A percentile compares a stretch with the other conserved stretches of the same genome.
These are phyloP conservation scores for Mycetomoellerius zeteki DNA, from an alignment of 1,140 invertebrate genomes.

Conservation along the genomic window DNA sequence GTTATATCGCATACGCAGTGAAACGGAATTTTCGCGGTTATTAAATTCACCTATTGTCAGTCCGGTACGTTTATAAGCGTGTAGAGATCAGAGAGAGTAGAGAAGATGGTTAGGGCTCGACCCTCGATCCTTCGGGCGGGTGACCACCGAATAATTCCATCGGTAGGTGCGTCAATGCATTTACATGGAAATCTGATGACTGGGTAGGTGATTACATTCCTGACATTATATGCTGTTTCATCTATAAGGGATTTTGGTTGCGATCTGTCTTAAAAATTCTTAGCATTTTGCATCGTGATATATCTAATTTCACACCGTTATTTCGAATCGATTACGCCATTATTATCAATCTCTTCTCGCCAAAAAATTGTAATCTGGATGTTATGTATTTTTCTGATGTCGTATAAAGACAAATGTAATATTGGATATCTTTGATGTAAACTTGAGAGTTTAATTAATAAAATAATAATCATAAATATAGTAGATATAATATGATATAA, in stretches of 20 bases:
- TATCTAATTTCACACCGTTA: slow-evolving; percentile 1
- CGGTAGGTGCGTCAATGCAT: slow-evolving; percentile 60
- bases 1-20: slow-evolving; percentile 27
- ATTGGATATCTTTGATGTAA: not conserved
- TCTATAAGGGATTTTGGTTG: not conserved
- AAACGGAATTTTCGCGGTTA: slow-evolving; percentile 65
- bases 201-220: slow-evolving; percentile 66
- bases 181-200: slow-evolving; percentile 72
- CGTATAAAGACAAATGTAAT: not conserved
- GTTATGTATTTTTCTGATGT: not conserved
- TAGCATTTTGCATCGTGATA: slow-evolving; percentile 40
- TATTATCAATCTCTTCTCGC: not conserved
- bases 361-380: not conserved
- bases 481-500: not conserved
- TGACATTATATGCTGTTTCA: slow-evolving; percentile 66
- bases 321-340: not conserved
- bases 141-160: slow-evolving; percentile 69
- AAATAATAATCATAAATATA: not conserved
- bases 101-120: slow-evolving; percentile 65
- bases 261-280: slow-evolving; percentile 55
- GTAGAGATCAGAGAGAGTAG: slow-evolving; percentile 50
- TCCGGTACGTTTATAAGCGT: slow-evolving; percentile 54
- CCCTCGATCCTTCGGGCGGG: slow-evolving; percentile 18
- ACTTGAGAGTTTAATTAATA: not conserved
- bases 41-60: slow-evolving; percentile 65